phyloP scores from a whole-genome alignment of 2,888 invertebrate genomes.

The Lasioglossum lativentre region DNA sequence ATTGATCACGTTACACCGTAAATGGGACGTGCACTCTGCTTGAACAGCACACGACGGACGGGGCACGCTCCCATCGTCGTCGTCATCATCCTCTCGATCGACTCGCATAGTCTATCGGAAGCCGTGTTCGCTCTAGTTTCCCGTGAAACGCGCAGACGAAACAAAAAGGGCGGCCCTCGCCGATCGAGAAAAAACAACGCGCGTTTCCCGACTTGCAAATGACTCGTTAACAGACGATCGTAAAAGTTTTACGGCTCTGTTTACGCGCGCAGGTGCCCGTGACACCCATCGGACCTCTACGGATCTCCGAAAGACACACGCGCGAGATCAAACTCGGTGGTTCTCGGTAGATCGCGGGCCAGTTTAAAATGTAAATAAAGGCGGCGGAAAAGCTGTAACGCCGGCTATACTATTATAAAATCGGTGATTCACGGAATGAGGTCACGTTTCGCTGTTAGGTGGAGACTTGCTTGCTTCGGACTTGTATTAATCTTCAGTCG shows the following conservation, averaged over 20 bases:
- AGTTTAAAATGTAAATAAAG: conserved; percentile 62
- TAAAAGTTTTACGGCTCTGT: background rate
- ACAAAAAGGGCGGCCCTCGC: background rate
- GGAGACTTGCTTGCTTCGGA: conserved; percentile 69
- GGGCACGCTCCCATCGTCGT: background rate
- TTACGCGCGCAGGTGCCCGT: background rate
- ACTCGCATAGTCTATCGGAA: background rate
- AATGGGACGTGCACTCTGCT: conserved; percentile 27
- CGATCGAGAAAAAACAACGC: background rate
- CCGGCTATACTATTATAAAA: conserved; percentile 83
- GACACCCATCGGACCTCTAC: background rate
- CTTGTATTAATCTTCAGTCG: conserved; percentile 81
- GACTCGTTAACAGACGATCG: background rate
- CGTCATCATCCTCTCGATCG: background rate
- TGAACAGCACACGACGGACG: background rate
- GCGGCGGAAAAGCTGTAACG: conserved; percentile 65
- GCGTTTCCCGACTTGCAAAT: background rate
- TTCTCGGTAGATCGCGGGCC: background rate
- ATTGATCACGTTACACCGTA: conserved; percentile 26
- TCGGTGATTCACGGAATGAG: conserved; percentile 82
- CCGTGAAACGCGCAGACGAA: background rate
- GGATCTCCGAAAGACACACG: background rate
- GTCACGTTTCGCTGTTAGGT: conserved; percentile 77
- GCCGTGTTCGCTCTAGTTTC: background rate
- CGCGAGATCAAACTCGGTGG: background rate